These are phyloP conservation scores for Tiaroga cobitis DNA, from an alignment of 2,797 vertebrate genomes.

Conservation along the genomic window DNA sequence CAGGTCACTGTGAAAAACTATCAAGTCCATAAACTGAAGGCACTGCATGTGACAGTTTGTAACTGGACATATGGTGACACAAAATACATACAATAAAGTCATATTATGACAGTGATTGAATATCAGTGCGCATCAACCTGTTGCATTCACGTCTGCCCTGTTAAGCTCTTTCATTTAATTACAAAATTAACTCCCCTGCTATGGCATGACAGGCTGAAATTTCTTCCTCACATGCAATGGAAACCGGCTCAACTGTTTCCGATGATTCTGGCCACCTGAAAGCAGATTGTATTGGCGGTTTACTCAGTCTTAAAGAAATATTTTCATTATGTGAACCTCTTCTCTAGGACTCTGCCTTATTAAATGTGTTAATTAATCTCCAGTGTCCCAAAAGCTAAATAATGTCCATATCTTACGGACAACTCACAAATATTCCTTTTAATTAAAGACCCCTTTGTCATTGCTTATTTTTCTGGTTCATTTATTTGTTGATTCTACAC, in stretches of 20 bases:
- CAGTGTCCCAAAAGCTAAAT: constrained; percentile 18
- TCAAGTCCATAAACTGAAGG: constrained; percentile 1
- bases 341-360: not conserved
- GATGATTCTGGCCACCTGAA: constrained; percentile 50
- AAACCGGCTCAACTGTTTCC: constrained; percentile 54
- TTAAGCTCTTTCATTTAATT: not conserved
- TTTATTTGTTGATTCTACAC: constrained; percentile 28
- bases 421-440: constrained; percentile 1
- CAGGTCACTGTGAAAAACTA: not conserved
- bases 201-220: constrained; percentile 56
- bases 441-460: constrained; percentile 21
- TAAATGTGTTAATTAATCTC: constrained; percentile 13
- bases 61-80: not conserved
- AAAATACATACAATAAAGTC: not conserved
- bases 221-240: constrained; percentile 57
- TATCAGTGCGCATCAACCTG: not conserved
- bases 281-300: constrained; percentile 13
- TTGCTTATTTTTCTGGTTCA: not conserved
- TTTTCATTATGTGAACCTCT: constrained; percentile 4
- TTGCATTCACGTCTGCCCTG: not conserved
- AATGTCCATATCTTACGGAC: constrained; percentile 11
- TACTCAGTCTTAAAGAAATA: not conserved
- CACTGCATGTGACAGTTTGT: not conserved
- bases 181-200: constrained; percentile 35
- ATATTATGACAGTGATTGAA: constrained; percentile 4